Conservation (phyloP, 2,797 vertebrate genomes). For the Gymnothorax reevesii region DNA sequence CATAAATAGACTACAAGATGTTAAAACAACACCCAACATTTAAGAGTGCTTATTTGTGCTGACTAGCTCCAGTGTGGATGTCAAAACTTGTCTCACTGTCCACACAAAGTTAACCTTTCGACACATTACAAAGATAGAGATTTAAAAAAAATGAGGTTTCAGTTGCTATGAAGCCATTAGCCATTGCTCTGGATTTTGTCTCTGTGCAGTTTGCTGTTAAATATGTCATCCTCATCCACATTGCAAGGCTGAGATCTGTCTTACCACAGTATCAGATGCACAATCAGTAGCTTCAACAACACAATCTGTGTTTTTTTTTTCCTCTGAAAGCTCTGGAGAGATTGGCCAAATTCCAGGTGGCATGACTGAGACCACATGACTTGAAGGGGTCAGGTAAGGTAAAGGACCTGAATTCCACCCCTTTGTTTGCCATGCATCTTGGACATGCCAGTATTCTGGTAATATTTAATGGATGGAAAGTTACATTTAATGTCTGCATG, state of each 20-base stretch:
- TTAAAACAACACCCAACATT: no score
- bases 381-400: constrained; percentile 28
- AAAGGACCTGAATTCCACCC: constrained; percentile 10
- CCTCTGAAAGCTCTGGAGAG: constrained; percentile 14
- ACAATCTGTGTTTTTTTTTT: background rate
- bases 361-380: constrained; percentile 28
- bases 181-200: no score
- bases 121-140: no score
- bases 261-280: constrained; percentile 46
- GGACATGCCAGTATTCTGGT: background rate
- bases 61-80: no score
- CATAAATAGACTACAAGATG: no score
- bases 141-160: no score
- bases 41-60: background rate
- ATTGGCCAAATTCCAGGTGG: constrained; percentile 27
- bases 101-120: no score
- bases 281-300: constrained; percentile 27
- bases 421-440: background rate
- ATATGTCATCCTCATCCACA: constrained; percentile 43
- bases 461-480: background rate
- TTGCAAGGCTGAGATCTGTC: constrained; percentile 33
- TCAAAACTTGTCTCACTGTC: no score
- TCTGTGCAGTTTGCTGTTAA: background rate
- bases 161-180: no score
- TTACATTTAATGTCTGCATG: background rate